Conservation (phyloP, 2,797 vertebrate species). For the Yasuhikotakia modesta region DNA sequence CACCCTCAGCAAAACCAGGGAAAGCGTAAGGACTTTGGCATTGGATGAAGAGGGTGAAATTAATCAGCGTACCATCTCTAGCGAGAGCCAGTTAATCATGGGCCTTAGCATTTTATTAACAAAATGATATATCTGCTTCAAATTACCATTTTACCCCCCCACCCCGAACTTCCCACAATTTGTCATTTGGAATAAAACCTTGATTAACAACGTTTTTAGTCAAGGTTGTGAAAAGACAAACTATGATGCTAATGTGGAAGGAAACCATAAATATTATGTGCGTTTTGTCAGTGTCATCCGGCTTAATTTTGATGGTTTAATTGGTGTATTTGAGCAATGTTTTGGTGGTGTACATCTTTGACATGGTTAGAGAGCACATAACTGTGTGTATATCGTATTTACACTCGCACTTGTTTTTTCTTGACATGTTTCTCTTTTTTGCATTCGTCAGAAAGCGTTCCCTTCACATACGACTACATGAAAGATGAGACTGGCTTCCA, state of each 20-base stretch:
- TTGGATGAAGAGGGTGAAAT: conserved; percentile 64
- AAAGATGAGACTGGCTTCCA: conserved; percentile 58
- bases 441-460: background rate
- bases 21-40: conserved; percentile 60
- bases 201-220: conserved; percentile 63
- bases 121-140: conserved; percentile 64
- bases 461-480: conserved; percentile 44
- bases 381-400: background rate
- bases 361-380: background rate
- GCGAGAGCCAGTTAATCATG: conserved; percentile 68
- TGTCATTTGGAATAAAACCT: conserved; percentile 60
- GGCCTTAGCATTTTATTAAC: conserved; percentile 72
- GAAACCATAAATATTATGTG: conserved; percentile 55
- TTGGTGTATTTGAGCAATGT: background rate
- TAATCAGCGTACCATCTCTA: conserved; percentile 64
- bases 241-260: background rate
- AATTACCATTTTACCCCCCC: conserved; percentile 63
- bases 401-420: no score
- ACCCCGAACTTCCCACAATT: conserved; percentile 42
- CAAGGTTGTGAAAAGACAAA: conserved; percentile 10
- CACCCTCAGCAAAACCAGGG: conserved; percentile 62
- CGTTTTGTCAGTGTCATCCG: no score
- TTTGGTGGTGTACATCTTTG: no score
- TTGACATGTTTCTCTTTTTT: no score
- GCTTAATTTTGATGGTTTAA: no score